Conservation (phyloP, 2,888 invertebrate species). For the Leptinotarsa juncta region DNA sequence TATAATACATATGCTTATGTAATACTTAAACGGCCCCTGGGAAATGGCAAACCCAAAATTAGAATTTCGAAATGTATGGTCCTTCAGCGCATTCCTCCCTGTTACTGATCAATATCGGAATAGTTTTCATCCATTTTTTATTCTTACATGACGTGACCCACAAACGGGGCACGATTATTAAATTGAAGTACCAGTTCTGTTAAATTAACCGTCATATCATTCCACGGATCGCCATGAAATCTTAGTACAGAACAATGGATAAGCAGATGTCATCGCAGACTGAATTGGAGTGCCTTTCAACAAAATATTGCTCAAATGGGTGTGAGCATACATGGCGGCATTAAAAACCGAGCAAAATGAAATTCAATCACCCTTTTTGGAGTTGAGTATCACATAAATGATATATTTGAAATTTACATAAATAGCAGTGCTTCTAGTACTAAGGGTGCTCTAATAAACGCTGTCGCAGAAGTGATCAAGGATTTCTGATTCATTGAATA, state of each 20-base stretch:
- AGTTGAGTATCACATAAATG: too few relatives aligned
- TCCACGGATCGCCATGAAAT: slow-evolving; percentile 23
- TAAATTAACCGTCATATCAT: slow-evolving; percentile 34
- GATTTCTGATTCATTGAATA: too few relatives aligned
- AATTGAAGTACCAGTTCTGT: slow-evolving; percentile 34
- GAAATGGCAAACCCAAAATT: too few relatives aligned
- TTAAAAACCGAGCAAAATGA: too few relatives aligned
- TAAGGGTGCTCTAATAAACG: too few relatives aligned
- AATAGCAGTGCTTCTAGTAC: too few relatives aligned
- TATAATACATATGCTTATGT: too few relatives aligned
- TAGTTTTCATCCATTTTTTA: background rate
- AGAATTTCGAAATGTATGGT: background rate
- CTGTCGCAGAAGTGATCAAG: too few relatives aligned
- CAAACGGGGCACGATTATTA: slow-evolving; percentile 33
- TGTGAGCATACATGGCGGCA: too few relatives aligned
- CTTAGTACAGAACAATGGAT: background rate
- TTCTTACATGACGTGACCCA: slow-evolving; percentile 30
- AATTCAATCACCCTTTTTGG: too few relatives aligned
- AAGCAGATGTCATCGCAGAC: background rate
- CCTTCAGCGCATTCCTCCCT: background rate
- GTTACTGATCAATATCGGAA: background rate
- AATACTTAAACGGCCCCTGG: too few relatives aligned
- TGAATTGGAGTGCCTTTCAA: background rate
- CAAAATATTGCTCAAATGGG: background rate
- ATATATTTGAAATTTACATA: too few relatives aligned